Percentiles rank a stretch among this genome's conserved stretches.
Evolutionary conservation across 2,888 invertebrate genomes (phyloP).

Genomic region (Leucoma salicis): DNA sequence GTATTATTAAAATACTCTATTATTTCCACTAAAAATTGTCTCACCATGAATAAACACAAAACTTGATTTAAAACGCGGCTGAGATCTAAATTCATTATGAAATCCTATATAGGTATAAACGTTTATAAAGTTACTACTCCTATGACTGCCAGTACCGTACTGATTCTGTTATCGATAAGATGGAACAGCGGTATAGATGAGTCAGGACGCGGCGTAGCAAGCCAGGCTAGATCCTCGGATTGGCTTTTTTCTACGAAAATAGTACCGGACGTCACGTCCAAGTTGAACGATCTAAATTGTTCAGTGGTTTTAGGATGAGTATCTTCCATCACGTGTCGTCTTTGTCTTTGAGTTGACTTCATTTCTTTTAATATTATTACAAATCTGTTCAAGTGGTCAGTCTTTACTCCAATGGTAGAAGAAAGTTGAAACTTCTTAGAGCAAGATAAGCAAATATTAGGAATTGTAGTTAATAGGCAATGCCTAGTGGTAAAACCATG

Average conservation of each 20-base stretch:
- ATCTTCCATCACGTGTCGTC: slow-evolving; percentile 32
- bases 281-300: slow-evolving; percentile 68
- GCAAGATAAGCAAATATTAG: too few species aligned
- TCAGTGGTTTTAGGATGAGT: slow-evolving; percentile 45
- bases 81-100: slow-evolving; percentile 39
- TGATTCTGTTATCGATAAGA: slow-evolving; percentile 54
- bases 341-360: slow-evolving; percentile 4
- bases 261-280: slow-evolving; percentile 71
- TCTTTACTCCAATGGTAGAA: neutral
- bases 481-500: too few species aligned
- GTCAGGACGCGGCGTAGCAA: slow-evolving; percentile 49
- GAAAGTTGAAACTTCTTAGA: slow-evolving; percentile 5
- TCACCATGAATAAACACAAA: slow-evolving; percentile 47
- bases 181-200: slow-evolving; percentile 45
- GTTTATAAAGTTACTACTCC: slow-evolving; percentile 45
- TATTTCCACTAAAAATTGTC: slow-evolving; percentile 19
- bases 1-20: slow-evolving; percentile 41
- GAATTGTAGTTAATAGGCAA: too few species aligned
- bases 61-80: slow-evolving; percentile 37
- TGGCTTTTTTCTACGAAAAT: slow-evolving; percentile 44
- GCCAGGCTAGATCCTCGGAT: slow-evolving; percentile 47
- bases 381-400: slow-evolving; percentile 14
- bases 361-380: slow-evolving; percentile 14
- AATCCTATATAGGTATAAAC: slow-evolving; percentile 38
- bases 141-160: slow-evolving; percentile 51